These are phyloP conservation scores for Bicyclus anynana DNA, from an alignment of 1,140 invertebrate genomes.

Conservation along the genomic window DNA sequence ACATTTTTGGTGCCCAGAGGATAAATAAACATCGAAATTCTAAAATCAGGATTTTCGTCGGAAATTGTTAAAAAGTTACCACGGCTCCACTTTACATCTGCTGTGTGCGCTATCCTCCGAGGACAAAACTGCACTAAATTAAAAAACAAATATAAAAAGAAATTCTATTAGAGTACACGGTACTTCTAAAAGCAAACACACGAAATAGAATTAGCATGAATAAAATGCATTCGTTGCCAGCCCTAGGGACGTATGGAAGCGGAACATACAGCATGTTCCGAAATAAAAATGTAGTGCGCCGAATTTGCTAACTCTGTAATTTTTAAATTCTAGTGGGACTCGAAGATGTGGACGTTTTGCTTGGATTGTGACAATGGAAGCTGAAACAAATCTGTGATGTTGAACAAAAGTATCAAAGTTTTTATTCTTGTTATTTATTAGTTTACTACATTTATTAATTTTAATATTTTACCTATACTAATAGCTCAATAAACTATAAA, in stretches of 20 bases:
- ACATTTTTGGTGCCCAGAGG: too few relatives aligned
- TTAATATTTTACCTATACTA: too few relatives aligned
- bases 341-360: background rate
- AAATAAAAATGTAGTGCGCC: constrained; percentile 31
- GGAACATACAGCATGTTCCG: constrained; percentile 29
- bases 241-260: constrained; percentile 35
- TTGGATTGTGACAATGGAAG: background rate
- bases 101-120: background rate
- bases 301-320: constrained; percentile 13
- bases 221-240: constrained; percentile 45
- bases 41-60: too few relatives aligned
- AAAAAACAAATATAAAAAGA: constrained; percentile 23
- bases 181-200: constrained; percentile 39
- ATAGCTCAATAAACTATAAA: too few relatives aligned
- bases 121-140: constrained; percentile 9
- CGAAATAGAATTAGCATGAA: constrained; percentile 54
- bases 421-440: too few relatives aligned
- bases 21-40: too few relatives aligned
- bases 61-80: background rate
- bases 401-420: too few relatives aligned
- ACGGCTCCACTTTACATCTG: background rate
- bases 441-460: too few relatives aligned
- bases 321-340: constrained; percentile 13
- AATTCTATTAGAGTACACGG: constrained; percentile 40
- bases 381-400: background rate